Evolutionary conservation across 2,113 vertebrate species (phyloP), one percentile per base, ranked within the genome.

Genomic region (Vimba vimba): DNA sequence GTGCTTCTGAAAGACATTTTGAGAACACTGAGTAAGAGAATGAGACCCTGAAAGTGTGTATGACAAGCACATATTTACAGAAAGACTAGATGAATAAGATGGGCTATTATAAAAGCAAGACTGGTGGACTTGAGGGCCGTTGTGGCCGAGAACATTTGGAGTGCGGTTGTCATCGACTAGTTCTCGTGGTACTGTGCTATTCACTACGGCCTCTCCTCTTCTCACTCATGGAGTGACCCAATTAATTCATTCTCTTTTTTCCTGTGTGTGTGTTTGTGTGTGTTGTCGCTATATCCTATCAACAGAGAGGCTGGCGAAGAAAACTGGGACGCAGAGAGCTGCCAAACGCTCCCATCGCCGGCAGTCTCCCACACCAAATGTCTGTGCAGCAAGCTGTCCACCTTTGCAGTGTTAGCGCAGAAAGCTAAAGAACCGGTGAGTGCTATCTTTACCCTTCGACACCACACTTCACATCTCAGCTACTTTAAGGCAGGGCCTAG

Each of bases 281-380:
- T 69, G 39, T 75, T 79, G 89, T 82, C 33, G 19, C 60, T 84
- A 86, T 88, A 88, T 86, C 87, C 91, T 85, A 91, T 94, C 94
- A 94, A 93, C 95, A 99, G 97, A 88, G 97, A 99, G 91, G 93
- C 95, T 94, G 97, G 95, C 91, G 94, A 95, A 27, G 97, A 97
- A 93, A 97, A 97, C 96, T 99, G 97, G 98, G 96, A 97, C 94
- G 95, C 96, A 0, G 96, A 98, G 93, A 97, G 96, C 95, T 99
- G 98, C 95, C 97, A 98, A 95, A 99, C 97, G 30, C 94, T 98
- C 89, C 94, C 96, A 88, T 97, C 97, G 75, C 96, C 97, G 85
- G 92, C 96, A 19, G 94, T 97, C 64, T 83, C 82, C 68, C 97
- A 97, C 92, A 99, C 97, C 93, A 99, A 98, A 95, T 99, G 98